These are phyloP conservation scores for Smithornis capensis DNA, from an alignment of 2,113 vertebrate species.

Conservation along the genomic window DNA sequence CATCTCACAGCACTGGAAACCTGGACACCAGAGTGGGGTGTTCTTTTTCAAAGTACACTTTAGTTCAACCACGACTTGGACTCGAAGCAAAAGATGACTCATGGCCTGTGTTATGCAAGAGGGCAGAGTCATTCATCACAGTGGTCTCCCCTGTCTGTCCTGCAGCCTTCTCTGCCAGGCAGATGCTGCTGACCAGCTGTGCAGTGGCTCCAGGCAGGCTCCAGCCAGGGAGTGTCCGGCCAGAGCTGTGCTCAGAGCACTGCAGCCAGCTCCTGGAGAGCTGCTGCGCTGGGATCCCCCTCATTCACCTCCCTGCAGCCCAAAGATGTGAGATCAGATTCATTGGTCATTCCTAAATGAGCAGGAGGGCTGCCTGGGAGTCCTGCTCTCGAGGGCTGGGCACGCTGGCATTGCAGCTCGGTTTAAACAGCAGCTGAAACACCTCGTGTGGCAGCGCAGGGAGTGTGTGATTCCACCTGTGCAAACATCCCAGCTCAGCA, in stretches of 20 bases:
- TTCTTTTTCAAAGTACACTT: background rate
- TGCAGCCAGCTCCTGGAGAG: background rate
- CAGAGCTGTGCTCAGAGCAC: background rate
- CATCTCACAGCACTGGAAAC: background rate
- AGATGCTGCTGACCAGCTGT: background rate
- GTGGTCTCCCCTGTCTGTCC: background rate
- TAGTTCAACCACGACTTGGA: background rate
- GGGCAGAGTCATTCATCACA: background rate
- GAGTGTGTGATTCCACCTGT: background rate
- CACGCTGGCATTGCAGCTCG: rapidly evolving
- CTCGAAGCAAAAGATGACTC: background rate
- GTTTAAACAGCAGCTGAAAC: background rate
- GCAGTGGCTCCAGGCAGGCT: background rate
- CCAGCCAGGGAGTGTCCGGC: background rate
- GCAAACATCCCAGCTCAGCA: background rate
- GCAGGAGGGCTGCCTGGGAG: background rate
- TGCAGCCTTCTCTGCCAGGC: background rate
- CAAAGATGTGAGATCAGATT: background rate
- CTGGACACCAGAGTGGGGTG: background rate
- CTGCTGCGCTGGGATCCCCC: background rate
- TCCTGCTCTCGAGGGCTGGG: background rate
- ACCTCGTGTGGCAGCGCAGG: background rate
- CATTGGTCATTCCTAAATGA: background rate
- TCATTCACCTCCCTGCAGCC: background rate
- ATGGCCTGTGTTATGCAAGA: background rate